Base-by-base conservation (phyloP, 2,888 invertebrate species). In the Cordilura impudica region DNA sequence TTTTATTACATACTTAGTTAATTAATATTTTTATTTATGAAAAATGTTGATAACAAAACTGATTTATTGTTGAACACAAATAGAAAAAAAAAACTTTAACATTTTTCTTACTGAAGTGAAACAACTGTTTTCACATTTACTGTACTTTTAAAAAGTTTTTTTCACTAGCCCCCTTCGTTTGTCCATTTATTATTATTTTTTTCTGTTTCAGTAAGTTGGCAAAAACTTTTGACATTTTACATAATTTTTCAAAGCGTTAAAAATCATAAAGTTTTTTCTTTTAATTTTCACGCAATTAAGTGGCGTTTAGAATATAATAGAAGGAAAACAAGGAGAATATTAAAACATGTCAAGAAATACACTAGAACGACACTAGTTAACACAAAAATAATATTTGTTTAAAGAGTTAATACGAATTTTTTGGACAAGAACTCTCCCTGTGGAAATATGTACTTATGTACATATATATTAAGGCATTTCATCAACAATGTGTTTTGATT, bases 1-100 rank as follows among this genome's bases (percentile, higher is more conserved):
- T 66, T 79, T 61, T 67, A 35, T n/a, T n/a, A n/a, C n/a, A n/a
- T n/a, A n/a, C n/a, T n/a, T 26, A 66, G 61, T 72, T 79, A 79
- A 79, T 79, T 75, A 79, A 75, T 72, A 71, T 54, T 79, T 74
- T 29, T 29, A n/a, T 53, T 35, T 39, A 54, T 67, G 66, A 66
- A 29, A 51, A 35, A 63, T 47, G 35, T 23, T 60, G 43, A 71
- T 54, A 69, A 74, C 56, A 71, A 74, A 63, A 56, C 6, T 75
- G 61, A 75, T 71, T 65, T 66, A 74, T 78, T 70, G 43, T 53
- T 74, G 54, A 18, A 39, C 53, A 54, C 29, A 21, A 54, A 31
- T 16, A 19, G 7, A 31, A 31, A 49, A 23, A 60, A 69, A 58
- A 78, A 73, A 49, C 61, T 21, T 19, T 51, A 56, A 56, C 49